These are phyloP conservation scores for Boloria selene DNA, from an alignment of 2,888 invertebrate species.

Conservation along the genomic window DNA sequence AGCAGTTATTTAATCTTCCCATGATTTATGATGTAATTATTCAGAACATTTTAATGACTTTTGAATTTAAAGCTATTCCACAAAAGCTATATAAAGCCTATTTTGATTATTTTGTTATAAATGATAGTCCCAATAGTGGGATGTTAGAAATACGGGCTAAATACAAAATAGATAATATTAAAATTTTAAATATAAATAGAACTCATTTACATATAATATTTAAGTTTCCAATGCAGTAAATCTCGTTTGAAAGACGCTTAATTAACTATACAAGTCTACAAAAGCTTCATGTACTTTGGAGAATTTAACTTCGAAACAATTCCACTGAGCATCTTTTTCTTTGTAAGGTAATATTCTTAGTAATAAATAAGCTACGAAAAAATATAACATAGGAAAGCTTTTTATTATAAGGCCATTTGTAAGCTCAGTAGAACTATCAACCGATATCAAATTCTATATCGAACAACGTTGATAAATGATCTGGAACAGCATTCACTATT, in stretches of 20 bases:
- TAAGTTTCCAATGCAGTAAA: too few species aligned
- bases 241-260: too few species aligned
- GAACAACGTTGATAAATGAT: constrained; percentile 8
- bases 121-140: background rate
- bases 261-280: too few species aligned
- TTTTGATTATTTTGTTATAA: background rate
- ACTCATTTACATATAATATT: too few species aligned
- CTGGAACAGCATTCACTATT: background rate
- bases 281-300: too few species aligned
- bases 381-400: background rate
- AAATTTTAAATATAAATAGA: too few species aligned
- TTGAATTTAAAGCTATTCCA: constrained; percentile 24
- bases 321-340: background rate
- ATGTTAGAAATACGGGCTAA: too few species aligned
- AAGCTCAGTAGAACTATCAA: constrained; percentile 11
- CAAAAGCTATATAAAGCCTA: constrained; percentile 15
- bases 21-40: constrained; percentile 47
- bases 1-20: constrained; percentile 45
- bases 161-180: too few species aligned
- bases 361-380: constrained; percentile 1
- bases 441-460: constrained; percentile 9
- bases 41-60: constrained; percentile 32
- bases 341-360: background rate
- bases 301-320: too few species aligned
- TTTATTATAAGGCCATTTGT: constrained; percentile 8